phyloP scores from a whole-genome alignment of 1,140 invertebrate genomes.

The Panulirus ornatus region DNA sequence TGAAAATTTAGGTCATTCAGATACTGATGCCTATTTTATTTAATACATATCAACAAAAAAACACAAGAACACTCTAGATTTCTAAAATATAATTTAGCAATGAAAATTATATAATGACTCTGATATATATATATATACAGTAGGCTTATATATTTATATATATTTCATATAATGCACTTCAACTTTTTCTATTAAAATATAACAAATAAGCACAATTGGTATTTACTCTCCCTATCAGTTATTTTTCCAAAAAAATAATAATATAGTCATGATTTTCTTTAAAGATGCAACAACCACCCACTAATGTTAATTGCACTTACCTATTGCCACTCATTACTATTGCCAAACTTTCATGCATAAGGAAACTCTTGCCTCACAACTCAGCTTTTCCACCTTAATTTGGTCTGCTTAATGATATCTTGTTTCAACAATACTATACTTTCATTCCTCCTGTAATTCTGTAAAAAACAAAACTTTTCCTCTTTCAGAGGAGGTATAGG shows the following conservation, averaged over 20 bases:
- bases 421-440: background rate
- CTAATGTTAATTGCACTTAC: background rate
- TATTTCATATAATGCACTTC: slow-evolving; percentile 43
- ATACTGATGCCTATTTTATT: slow-evolving; percentile 40
- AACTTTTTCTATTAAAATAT: slow-evolving; percentile 26
- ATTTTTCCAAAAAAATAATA: background rate
- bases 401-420: background rate
- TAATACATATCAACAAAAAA: slow-evolving; percentile 50
- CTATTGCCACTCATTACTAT: background rate
- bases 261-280: background rate
- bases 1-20: slow-evolving; percentile 26
- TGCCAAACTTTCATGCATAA: background rate
- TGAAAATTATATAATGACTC: slow-evolving; percentile 40
- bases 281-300: background rate
- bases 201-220: background rate
- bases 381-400: background rate
- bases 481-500: slow-evolving; percentile 26
- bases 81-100: slow-evolving; percentile 53
- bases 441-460: background rate
- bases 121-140: slow-evolving; percentile 45
- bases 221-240: slow-evolving; percentile 5
- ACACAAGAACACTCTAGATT: slow-evolving; percentile 13
- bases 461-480: slow-evolving; percentile 21
- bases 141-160: slow-evolving; percentile 38
- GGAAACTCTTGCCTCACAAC: background rate